These are phyloP conservation scores for Caenorhabditis macrosperma DNA, from an alignment of 2,888 invertebrate species.

Conservation along the genomic window DNA sequence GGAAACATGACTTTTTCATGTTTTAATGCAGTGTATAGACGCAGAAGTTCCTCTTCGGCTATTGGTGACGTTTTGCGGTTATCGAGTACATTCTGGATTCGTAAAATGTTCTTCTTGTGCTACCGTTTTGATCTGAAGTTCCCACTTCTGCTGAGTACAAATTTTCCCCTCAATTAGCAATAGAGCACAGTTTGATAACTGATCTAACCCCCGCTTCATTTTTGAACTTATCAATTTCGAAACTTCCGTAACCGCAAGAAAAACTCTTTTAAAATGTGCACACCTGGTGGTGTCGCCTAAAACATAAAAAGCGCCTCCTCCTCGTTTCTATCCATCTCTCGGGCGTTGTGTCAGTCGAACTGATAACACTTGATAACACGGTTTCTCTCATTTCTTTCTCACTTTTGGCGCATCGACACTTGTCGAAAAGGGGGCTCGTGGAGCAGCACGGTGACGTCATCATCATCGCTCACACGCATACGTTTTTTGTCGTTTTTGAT, in stretches of 20 bases:
- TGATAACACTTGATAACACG: constrained; percentile 45
- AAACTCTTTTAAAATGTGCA: neutral
- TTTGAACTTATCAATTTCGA: neutral
- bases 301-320: constrained; percentile 19
- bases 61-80: too few species aligned
- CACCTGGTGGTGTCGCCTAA: constrained; percentile 17
- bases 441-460: constrained; percentile 30
- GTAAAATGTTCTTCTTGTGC: too few species aligned
- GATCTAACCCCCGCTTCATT: neutral
- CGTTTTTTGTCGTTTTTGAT: constrained; percentile 49
- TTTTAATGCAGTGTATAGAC: too few species aligned
- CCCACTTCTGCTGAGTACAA: too few species aligned
- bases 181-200: neutral
- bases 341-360: constrained; percentile 11
- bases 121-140: too few species aligned
- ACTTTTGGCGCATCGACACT: constrained; percentile 46
- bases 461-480: too few species aligned
- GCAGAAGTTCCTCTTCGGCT: too few species aligned
- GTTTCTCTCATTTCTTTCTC: constrained; percentile 13
- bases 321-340: neutral
- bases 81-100: too few species aligned
- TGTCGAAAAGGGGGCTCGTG: neutral
- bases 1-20: too few species aligned
- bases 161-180: too few species aligned
- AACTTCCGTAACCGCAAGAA: neutral